phyloP scores from a whole-genome alignment of 92 coral and sea anemone genomes.

The Epizoanthus fatuus region DNA sequence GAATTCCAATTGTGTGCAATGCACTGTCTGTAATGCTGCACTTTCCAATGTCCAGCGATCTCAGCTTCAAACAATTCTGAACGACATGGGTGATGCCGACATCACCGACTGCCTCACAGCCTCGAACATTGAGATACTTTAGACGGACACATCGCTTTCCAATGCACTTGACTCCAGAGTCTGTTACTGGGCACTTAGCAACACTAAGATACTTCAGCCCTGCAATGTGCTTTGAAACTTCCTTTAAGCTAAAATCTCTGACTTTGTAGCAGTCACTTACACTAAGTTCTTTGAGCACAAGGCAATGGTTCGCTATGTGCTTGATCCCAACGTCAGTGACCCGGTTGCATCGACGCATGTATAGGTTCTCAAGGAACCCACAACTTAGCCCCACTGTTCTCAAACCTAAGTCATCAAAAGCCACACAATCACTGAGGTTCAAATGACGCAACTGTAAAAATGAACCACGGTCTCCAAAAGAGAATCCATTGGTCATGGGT shows the following conservation, averaged over 20 bases:
- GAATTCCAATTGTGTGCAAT: no score
- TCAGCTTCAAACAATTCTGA: conserved; percentile 94
- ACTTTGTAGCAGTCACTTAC: conserved; percentile 97
- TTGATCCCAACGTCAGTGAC: conserved; percentile 96
- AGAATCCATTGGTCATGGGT: conserved; percentile 86
- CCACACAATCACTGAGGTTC: conserved; percentile 98
- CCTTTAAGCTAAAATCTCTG: conserved; percentile 95
- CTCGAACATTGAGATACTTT: conserved; percentile 94
- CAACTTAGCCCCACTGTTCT: conserved; percentile 91
- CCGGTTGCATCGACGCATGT: conserved; percentile 92
- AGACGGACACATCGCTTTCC: conserved; percentile 93
- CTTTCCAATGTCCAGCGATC: conserved; percentile 97
- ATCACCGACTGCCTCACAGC: conserved; percentile 94
- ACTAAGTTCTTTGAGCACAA: conserved; percentile 87
- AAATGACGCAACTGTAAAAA: conserved; percentile 81
- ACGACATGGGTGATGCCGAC: conserved; percentile 91
- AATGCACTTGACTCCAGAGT: conserved; percentile 93
- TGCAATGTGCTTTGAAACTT: conserved; percentile 82
- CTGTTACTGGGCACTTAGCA: conserved; percentile 95
- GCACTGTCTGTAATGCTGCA: conserved; percentile 96
- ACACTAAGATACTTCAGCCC: conserved; percentile 95
- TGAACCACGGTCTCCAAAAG: conserved; percentile 81
- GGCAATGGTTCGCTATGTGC: conserved; percentile 92
- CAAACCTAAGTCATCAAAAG: conserved; percentile 97
- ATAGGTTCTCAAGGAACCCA: conserved; percentile 85